These are phyloP conservation scores for Neodon shergylaensis DNA, from an alignment of 2,113 vertebrate species.

Conservation along the genomic window DNA sequence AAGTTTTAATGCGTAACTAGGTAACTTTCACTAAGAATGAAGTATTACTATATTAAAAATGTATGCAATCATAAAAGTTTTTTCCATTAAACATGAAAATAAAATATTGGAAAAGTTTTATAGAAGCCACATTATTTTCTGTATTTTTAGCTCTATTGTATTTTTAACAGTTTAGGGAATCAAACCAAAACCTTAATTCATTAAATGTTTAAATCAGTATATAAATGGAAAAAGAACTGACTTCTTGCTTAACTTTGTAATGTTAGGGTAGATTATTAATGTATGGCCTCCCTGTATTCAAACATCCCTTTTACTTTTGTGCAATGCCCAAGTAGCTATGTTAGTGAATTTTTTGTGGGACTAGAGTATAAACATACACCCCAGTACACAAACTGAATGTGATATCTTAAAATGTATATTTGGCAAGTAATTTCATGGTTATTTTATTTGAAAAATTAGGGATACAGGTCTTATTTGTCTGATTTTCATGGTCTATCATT, in stretches of 20 bases:
- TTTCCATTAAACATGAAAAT: conserved; percentile 9
- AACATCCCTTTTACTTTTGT: not conserved
- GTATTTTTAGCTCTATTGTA: not conserved
- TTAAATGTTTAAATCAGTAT: not conserved
- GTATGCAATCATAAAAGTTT: not conserved
- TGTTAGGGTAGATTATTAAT: not conserved
- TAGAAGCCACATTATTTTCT: not conserved
- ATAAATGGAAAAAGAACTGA: not conserved
- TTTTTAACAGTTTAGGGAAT: not conserved
- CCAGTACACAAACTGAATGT: not conserved
- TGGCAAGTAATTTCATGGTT: conserved; percentile 28
- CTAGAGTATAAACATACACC: not conserved
- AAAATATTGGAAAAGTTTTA: not conserved
- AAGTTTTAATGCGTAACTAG: not conserved
- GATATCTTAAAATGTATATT: conserved; percentile 13
- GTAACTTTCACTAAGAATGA: not conserved
- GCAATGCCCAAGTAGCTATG: not conserved
- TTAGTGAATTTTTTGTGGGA: conserved; percentile 37
- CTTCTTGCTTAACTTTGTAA: not conserved
- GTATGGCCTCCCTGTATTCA: not conserved
- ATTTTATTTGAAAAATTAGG: conserved; percentile 30
- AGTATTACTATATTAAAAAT: not conserved
- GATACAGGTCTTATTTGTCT: not conserved
- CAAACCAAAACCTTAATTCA: not conserved
- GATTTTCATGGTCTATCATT: conserved; percentile 32